These are phyloP conservation scores for Phyllotis vaccarum DNA, from an alignment of 2,797 vertebrate genomes.

Conservation along the genomic window DNA sequence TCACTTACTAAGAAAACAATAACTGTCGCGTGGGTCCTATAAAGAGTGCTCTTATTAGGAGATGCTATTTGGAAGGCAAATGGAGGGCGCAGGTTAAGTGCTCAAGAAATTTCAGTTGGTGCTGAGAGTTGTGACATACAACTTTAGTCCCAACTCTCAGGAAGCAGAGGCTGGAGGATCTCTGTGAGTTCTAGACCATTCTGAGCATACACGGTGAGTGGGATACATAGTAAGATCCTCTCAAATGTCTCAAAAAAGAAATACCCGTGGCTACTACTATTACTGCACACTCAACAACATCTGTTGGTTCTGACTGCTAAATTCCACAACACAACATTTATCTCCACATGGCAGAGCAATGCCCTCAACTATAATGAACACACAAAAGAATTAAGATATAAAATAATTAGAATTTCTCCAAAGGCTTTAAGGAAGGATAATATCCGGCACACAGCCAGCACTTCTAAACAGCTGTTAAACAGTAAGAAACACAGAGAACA, in stretches of 20 bases:
- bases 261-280: neutral
- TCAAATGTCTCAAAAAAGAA: neutral
- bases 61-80: conserved; percentile 38
- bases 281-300: conserved; percentile 6
- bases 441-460: neutral
- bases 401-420: neutral
- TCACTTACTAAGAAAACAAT: conserved; percentile 36
- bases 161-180: neutral
- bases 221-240: neutral
- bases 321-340: neutral
- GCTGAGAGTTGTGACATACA: neutral
- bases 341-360: neutral
- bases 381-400: neutral
- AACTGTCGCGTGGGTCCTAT: neutral
- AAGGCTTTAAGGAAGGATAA: neutral
- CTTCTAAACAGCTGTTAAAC: neutral
- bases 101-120: conserved; percentile 22
- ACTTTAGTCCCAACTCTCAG: neutral
- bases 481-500: neutral
- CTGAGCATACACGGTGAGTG: neutral
- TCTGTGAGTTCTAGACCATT: neutral
- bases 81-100: neutral
- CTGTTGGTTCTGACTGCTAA: neutral
- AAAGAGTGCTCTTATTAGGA: conserved; percentile 5
- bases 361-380: neutral